These are phyloP conservation scores for Anisognathus igniventris DNA, from an alignment of 2,797 vertebrate species.

Conservation along the genomic window DNA sequence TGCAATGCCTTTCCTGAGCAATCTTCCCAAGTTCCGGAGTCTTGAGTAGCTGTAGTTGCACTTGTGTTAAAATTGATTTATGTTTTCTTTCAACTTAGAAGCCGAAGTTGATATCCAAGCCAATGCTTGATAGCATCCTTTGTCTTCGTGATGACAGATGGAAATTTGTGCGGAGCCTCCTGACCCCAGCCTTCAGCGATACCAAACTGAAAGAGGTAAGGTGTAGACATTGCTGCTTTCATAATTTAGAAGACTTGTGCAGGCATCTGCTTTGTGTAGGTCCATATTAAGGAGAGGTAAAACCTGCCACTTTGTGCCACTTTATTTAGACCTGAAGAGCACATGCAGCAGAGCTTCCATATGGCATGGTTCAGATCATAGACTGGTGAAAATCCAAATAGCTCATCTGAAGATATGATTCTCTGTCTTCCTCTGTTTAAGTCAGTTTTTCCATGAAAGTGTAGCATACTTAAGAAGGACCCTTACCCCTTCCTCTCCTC, in stretches of 20 bases:
- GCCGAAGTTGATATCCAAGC: constrained; percentile 76
- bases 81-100: constrained; percentile 70
- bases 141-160: constrained; percentile 84
- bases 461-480: background rate
- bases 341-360: rapidly evolving
- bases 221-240: background rate
- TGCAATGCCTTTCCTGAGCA: background rate
- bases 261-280: background rate
- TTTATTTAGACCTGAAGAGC: background rate
- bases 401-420: background rate
- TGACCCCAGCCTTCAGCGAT: constrained; percentile 80
- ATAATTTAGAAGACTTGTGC: background rate
- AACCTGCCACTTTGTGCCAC: background rate
- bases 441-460: background rate
- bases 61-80: background rate
- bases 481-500: background rate
- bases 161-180: constrained; percentile 78
- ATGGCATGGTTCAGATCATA: background rate
- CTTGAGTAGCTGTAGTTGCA: background rate
- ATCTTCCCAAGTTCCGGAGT: background rate
- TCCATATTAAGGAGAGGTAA: background rate
- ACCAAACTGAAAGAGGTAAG: constrained; percentile 88
- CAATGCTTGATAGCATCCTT: constrained; percentile 85
- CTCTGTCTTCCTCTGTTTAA: background rate
- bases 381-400: background rate